Percentiles rank a stretch among this genome's conserved stretches.
Conservation (phyloP, 2,797 vertebrate species). For the Protonibea diacanthus region DNA sequence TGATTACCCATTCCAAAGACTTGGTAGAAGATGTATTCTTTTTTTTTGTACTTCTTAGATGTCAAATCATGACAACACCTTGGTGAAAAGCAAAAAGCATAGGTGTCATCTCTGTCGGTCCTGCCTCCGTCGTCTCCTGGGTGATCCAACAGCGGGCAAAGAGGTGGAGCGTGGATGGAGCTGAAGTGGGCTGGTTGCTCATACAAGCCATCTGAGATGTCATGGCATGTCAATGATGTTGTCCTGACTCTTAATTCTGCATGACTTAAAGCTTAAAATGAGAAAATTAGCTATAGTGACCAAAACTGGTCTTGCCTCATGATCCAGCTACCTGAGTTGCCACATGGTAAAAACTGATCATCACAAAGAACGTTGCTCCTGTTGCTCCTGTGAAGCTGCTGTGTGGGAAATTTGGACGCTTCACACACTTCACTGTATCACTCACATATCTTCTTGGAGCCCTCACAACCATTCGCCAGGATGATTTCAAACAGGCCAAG, state of each 20-base stretch:
- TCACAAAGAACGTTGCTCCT: not conserved
- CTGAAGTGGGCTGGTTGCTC: no score
- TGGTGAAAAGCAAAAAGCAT: not conserved
- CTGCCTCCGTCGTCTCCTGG: no score
- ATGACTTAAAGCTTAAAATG: no score
- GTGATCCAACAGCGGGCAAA: no score
- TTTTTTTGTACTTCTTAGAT: not conserved
- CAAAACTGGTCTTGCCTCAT: no score
- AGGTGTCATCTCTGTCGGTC: no score
- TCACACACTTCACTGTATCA: not conserved
- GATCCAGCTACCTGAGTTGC: no score
- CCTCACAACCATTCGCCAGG: conserved; percentile 17
- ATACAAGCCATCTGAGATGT: no score
- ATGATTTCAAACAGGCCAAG: conserved; percentile 27
- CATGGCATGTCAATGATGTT: no score
- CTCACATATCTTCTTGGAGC: conserved; percentile 12
- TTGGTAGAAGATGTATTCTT: not conserved
- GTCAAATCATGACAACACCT: not conserved
- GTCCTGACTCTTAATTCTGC: no score
- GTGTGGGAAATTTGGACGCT: conserved; percentile 10
- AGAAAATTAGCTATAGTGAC: no score
- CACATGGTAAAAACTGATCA: not conserved
- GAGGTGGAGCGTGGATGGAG: no score
- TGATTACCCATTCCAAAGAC: not conserved
- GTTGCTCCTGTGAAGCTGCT: not conserved